Percentiles rank a stretch among this genome's conserved stretches.
These are phyloP conservation scores for Colletes gigas DNA, from an alignment of 1,140 invertebrate genomes.

Conservation along the genomic window DNA sequence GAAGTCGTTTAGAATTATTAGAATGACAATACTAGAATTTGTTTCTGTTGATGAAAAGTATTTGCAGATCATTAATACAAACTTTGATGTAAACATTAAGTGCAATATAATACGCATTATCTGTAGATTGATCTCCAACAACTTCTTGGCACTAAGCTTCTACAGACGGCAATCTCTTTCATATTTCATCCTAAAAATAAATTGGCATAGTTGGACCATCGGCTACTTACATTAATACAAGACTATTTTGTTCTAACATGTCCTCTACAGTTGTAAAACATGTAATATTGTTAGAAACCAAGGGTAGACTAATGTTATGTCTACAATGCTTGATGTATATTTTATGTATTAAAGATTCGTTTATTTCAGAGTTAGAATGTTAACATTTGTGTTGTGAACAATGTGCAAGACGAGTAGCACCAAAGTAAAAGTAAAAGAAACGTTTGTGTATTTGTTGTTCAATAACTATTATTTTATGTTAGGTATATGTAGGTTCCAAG, in stretches of 20 bases:
- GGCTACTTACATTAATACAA: slow-evolving; percentile 7
- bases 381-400: background rate
- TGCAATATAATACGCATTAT: background rate
- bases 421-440: background rate
- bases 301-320: background rate
- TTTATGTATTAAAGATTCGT: background rate
- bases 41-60: background rate
- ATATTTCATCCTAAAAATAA: slow-evolving; percentile 70
- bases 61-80: background rate
- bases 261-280: background rate
- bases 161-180: slow-evolving; percentile 44
- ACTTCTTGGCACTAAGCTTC: slow-evolving; percentile 58
- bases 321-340: background rate
- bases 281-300: background rate
- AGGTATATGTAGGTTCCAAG: slow-evolving; percentile 80
- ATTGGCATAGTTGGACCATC: slow-evolving; percentile 23
- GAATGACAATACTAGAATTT: background rate
- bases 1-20: background rate
- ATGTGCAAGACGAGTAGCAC: background rate
- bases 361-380: slow-evolving; percentile 7
- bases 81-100: slow-evolving; percentile 16
- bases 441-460: slow-evolving; percentile 23
- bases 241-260: background rate
- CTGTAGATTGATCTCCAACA: slow-evolving; percentile 8
- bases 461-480: slow-evolving; percentile 63